Conservation (phyloP, 2,113 vertebrate species). For the Gasterosteus aculeatus region DNA sequence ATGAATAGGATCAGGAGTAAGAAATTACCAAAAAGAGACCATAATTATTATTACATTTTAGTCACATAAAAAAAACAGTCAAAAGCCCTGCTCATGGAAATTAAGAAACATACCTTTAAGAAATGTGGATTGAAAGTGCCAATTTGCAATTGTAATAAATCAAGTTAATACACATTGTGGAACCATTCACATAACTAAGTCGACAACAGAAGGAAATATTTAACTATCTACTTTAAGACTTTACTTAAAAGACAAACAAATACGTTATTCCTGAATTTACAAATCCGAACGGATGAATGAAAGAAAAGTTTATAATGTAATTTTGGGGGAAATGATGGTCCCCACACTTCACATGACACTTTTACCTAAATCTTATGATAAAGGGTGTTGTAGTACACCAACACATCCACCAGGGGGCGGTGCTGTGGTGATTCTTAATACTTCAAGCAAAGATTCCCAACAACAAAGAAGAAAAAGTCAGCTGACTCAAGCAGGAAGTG, state of each 20-base stretch:
- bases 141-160: not conserved
- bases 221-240: not conserved
- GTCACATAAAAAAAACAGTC: not conserved
- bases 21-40: not conserved
- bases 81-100: not conserved
- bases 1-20: not conserved
- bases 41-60: not conserved
- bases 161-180: not conserved
- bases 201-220: not conserved
- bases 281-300: not conserved
- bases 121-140: not conserved
- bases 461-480: slow-evolving; percentile 43
- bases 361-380: not conserved
- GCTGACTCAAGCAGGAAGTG: slow-evolving; percentile 30
- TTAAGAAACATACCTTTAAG: not conserved
- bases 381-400: not conserved
- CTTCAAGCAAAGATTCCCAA: not conserved
- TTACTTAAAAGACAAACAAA: not conserved
- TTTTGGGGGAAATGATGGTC: not conserved
- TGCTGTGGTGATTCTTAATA: accelerated
- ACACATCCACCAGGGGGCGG: slow-evolving; percentile 1
- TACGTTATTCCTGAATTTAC: not conserved
- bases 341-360: not conserved
- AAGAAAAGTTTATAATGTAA: not conserved
- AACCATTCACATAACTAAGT: not conserved